phyloP scores from a whole-genome alignment of 2,888 invertebrate species.

The Amiota minor region DNA sequence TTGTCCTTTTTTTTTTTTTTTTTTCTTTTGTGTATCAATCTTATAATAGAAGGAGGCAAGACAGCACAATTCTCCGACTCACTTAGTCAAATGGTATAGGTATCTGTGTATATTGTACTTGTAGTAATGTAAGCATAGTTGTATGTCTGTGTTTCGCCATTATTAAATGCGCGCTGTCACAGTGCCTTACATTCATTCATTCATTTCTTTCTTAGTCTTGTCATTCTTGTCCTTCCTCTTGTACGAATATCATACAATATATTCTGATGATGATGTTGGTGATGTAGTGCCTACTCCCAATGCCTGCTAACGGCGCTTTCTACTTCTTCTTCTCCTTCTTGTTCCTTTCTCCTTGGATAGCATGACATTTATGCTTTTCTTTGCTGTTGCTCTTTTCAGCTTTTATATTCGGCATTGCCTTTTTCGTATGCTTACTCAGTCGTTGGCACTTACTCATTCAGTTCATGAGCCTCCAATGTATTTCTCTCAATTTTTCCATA shows the following conservation, averaged over 20 bases:
- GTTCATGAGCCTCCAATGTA: too few species aligned
- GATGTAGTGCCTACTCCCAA: neutral
- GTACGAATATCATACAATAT: too few species aligned
- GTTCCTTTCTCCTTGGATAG: neutral
- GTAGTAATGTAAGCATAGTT: neutral
- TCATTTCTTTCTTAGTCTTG: neutral
- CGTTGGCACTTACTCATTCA: too few species aligned
- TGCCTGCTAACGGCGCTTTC: neutral
- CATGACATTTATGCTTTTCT: slow-evolving; percentile 29
- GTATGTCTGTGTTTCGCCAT: slow-evolving; percentile 3
- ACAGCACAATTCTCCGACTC: neutral
- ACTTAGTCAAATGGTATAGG: too few species aligned
- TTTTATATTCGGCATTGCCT: neutral
- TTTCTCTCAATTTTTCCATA: neutral
- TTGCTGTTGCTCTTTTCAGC: slow-evolving; percentile 9
- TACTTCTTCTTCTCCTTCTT: too few species aligned
- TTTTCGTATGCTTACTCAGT: too few species aligned
- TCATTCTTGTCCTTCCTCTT: too few species aligned
- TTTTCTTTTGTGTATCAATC: neutral
- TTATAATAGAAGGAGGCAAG: slow-evolving; percentile 3
- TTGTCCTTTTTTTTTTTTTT: neutral
- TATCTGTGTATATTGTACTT: too few species aligned
- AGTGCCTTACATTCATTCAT: slow-evolving; percentile 21
- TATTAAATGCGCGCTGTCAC: slow-evolving; percentile 26
- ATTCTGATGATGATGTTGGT: too few species aligned